Percentiles rank a stretch among this genome's conserved stretches.
Evolutionary conservation across 2,797 vertebrate genomes (phyloP).

Genomic region (Enteromius afrohamiltoni): DNA sequence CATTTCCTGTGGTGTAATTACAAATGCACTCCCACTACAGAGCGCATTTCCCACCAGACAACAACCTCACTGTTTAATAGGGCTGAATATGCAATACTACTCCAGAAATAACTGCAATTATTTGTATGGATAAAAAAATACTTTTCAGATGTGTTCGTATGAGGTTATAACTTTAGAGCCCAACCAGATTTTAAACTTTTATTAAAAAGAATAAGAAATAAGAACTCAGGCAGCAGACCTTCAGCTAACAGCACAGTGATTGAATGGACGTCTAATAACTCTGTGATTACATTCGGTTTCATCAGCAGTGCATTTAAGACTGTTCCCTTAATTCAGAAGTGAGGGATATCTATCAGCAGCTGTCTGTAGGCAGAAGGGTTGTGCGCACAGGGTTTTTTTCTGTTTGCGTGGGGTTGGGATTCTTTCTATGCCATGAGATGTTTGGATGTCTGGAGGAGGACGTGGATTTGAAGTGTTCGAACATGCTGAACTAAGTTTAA

Average conservation of each 20-base stretch:
- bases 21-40: constrained; percentile 5
- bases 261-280: constrained; percentile 5
- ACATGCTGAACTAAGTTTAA: constrained; percentile 8
- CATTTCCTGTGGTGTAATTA: constrained; percentile 18
- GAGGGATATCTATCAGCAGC: neutral
- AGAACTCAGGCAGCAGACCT: neutral
- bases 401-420: constrained; percentile 15
- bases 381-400: neutral
- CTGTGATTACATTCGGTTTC: constrained; percentile 13
- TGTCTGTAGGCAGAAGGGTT: neutral
- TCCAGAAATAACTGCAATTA: neutral
- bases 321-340: neutral
- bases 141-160: neutral
- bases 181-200: neutral
- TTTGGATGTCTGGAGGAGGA: constrained; percentile 25
- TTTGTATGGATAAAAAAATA: neutral
- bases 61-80: constrained; percentile 17
- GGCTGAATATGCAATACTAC: neutral
- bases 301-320: constrained; percentile 28
- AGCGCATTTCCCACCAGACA: neutral
- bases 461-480: neutral
- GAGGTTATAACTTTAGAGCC: neutral
- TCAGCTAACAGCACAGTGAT: neutral
- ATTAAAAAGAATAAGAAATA: neutral
- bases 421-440: constrained; percentile 5